Evolutionary conservation across 2,797 vertebrate species (phyloP).

Genomic region (Okamejei kenojei): DNA sequence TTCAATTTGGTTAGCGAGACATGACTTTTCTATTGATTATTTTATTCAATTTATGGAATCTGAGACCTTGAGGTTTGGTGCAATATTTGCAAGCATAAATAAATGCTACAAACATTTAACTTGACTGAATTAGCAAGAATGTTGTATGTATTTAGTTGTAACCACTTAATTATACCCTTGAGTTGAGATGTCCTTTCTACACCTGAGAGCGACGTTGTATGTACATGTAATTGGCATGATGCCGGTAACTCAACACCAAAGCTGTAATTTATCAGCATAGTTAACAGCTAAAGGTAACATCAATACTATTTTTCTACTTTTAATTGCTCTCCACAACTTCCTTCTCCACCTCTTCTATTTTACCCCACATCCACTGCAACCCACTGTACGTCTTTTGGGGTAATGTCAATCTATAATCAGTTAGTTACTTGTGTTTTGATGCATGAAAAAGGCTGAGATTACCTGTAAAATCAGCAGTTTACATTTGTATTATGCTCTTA

Average conservation of each 20-base stretch:
- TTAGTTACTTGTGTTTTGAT: too few relatives aligned
- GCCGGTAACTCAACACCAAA: background rate
- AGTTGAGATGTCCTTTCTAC: background rate
- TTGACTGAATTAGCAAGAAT: background rate
- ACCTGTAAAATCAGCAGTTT: too few relatives aligned
- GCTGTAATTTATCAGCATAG: slow-evolving; percentile 10
- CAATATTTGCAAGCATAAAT: background rate
- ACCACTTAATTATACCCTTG: background rate
- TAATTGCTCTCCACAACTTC: background rate
- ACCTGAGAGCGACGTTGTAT: background rate
- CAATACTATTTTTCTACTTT: background rate
- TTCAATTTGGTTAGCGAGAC: background rate
- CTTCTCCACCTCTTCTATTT: too few relatives aligned
- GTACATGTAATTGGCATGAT: background rate
- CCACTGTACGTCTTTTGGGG: background rate
- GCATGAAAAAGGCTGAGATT: too few relatives aligned
- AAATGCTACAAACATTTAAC: background rate
- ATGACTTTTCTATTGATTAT: background rate
- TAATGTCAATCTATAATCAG: too few relatives aligned
- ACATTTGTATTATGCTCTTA: too few relatives aligned
- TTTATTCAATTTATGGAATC: background rate
- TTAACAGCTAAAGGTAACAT: background rate
- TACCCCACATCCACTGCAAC: background rate
- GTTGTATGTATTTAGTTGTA: background rate
- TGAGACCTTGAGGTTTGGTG: background rate